Evolutionary conservation across 2,888 invertebrate species (phyloP), one percentile per base, ranked within the genome.

Genomic region (Chrysotoxum bicinctum): DNA sequence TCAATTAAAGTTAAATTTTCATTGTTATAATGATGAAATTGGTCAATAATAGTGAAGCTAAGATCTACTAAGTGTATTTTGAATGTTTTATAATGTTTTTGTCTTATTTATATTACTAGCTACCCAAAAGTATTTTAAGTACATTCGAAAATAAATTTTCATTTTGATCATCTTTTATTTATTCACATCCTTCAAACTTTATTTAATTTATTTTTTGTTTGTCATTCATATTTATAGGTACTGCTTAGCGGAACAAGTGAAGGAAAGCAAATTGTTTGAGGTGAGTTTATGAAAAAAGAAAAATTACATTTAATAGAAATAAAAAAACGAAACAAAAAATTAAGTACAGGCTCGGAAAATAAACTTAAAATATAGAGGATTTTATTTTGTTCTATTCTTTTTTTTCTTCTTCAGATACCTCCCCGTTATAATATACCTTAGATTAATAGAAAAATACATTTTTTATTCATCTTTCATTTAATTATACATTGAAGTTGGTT

Each of bases 31-130:
- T 80, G 76, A 85, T 85, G 85, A 85, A 85, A 80, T 85, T 85
- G 85, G 85, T 85, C 85, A 85, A 85, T 80, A 85, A 85, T 85
- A 85, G 85, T 85, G 85, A 85, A 85, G 85, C 85, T 85, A 85
- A 85, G 77, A 76, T 80, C 85, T 85, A 85, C 84, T 85, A 80
- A 80, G 85, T 85, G 85, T 80, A 75, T 66, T 75, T 66, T 72
- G 74, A 82, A 75, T 84, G 74, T 80, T 84, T 68, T 35, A 30
- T 76, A 21, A 74, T 50, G 14, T 35, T 72, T 66, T 64, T 32
- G 16, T 48, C 21, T 21, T 30, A 64, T 64, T 68, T 35, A 69
- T 68, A 73, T 72, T 76, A 85, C 76, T 76, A 85, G 9, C 85
- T 85, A 85, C 70, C 43, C 76, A 73, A 80, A 80, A 85, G 32